Conservation (phyloP, 2,888 invertebrate species). For the Pristionchus entomophagus region DNA sequence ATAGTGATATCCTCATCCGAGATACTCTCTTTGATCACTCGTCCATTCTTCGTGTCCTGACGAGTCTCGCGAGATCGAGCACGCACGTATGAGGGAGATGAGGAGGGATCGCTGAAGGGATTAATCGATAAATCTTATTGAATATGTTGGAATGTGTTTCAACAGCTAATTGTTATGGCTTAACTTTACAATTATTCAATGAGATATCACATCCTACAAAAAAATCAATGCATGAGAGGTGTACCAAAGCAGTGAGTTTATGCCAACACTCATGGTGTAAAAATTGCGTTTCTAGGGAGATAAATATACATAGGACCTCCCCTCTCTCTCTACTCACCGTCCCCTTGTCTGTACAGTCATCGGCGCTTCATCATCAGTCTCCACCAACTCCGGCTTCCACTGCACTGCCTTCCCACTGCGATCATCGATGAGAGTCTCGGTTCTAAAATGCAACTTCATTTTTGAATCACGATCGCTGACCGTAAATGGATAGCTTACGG, state of each 20-base stretch:
- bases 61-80: background rate
- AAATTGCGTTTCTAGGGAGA: too few relatives aligned
- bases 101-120: conserved; percentile 11
- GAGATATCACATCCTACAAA: too few relatives aligned
- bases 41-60: conserved; percentile 8
- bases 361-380: background rate
- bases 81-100: conserved; percentile 26
- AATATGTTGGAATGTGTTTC: too few relatives aligned
- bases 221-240: too few relatives aligned
- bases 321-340: background rate
- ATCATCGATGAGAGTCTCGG: conserved; percentile 19
- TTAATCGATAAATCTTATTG: background rate
- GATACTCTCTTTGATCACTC: conserved; percentile 39
- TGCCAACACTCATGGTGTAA: too few relatives aligned
- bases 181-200: too few relatives aligned
- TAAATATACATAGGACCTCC: too few relatives aligned
- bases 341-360: background rate
- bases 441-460: background rate
- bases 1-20: conserved; percentile 40
- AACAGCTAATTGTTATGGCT: too few relatives aligned
- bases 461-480: too few relatives aligned
- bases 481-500: too few relatives aligned
- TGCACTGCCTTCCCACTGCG: conserved; percentile 28
- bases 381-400: conserved; percentile 32
- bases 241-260: too few relatives aligned